phyloP scores from a whole-genome alignment of 1,140 invertebrate genomes.

The Caerostris darwini region DNA sequence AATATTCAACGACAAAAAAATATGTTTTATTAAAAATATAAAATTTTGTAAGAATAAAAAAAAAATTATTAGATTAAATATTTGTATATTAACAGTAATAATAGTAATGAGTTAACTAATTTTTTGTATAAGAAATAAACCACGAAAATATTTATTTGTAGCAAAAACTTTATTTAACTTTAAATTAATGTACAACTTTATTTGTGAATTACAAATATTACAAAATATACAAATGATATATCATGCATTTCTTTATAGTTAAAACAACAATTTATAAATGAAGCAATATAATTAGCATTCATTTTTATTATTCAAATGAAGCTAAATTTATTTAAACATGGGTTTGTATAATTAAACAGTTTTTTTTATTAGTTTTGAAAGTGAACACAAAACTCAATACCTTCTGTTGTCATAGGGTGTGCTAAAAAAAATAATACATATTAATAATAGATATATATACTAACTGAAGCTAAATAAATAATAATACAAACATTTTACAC shows the following conservation, averaged over 20 bases:
- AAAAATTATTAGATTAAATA: too few relatives aligned
- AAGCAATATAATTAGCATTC: constrained; percentile 18
- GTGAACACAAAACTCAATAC: background rate
- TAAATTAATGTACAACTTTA: constrained; percentile 1
- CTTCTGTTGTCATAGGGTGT: constrained; percentile 9
- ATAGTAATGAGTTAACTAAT: too few relatives aligned
- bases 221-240: constrained; percentile 30
- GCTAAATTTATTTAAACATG: background rate
- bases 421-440: background rate
- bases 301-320: constrained; percentile 1
- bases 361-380: background rate
- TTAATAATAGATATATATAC: too few relatives aligned
- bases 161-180: background rate
- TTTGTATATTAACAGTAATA: too few relatives aligned
- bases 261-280: background rate
- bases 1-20: too few relatives aligned
- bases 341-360: background rate
- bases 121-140: too few relatives aligned
- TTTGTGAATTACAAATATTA: constrained; percentile 13
- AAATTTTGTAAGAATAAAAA: too few relatives aligned
- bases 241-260: background rate
- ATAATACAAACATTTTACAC: too few relatives aligned
- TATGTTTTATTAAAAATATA: too few relatives aligned
- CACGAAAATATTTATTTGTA: too few relatives aligned
- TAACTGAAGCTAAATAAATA: too few relatives aligned